Base-by-base conservation (phyloP, 2,113 vertebrate species). In the Australoheros scitulus region DNA sequence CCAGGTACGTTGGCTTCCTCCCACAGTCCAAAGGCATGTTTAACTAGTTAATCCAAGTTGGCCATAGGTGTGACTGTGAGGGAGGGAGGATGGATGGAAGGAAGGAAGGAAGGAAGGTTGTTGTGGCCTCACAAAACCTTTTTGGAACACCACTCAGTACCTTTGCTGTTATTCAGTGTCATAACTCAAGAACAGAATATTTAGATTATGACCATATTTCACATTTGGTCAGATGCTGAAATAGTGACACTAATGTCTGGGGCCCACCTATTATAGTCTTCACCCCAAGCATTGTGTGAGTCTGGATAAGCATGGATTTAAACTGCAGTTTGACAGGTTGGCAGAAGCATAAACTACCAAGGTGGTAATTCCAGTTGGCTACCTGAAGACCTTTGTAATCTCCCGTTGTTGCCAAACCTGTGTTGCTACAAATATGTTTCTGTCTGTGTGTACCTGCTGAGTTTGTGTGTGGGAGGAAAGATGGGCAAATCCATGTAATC, bases 401-500 rank as follows among this genome's bases (percentile, higher is more conserved):
- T 47, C 14, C 38, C 41, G 60, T 79, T 50, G 22, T 76, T 58
- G 52, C 36, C 59, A 60, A 60, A 84, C 78, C 57, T 75, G 34
- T 83, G 58, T 65, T 60, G 9, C 68, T 72, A n/a, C 47, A 52
- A 58, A 70, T 64, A 38, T 82, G 64, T 61, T 32, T 85, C 55
- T 75, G 76, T 76, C 52, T 60, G 24, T 3, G 18, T 57, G 14
- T 76, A 36, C 34, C 32, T 61, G 18, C 68, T 20, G 26, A 55
- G 58, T 68, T 83, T 59, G 77, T 72, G 82, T 76, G 41, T 75
- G 81, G 18, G 18, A 20, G 82, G 65, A 84, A 64, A 72, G 84
- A 84, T 90, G 84, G 89, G 83, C 74, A 92, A 94, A 91, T 91
- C 88, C 88, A 58, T 93, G 91, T 94, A 92, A 95, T 95, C 93